Conservation (phyloP, 1,140 invertebrate genomes). For the Drosophila bocqueti region DNA sequence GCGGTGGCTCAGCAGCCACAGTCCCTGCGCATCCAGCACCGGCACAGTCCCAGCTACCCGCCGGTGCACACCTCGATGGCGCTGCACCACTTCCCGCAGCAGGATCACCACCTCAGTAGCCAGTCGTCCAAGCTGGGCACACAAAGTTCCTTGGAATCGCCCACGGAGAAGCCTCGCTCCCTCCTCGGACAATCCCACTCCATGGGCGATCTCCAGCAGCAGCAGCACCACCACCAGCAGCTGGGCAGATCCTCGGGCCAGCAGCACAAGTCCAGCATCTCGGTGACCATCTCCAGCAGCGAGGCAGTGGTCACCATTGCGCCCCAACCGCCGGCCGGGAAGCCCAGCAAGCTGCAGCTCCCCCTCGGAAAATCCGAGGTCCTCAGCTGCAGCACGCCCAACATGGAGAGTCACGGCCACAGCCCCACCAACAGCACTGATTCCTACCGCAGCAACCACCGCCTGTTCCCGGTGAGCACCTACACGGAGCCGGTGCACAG, state of each 20-base stretch:
- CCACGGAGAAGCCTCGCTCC: slow-evolving; percentile 34
- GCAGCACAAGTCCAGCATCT: slow-evolving; percentile 80
- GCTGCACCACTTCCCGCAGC: slow-evolving; percentile 60
- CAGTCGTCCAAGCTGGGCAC: slow-evolving; percentile 56
- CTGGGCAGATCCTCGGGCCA: slow-evolving; percentile 37
- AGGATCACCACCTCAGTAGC: slow-evolving; percentile 30
- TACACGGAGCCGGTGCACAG: slow-evolving; percentile 86
- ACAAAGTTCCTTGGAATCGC: slow-evolving; percentile 70
- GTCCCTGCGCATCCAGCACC: slow-evolving; percentile 61
- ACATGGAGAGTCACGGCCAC: slow-evolving; percentile 50
- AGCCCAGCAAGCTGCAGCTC: slow-evolving; percentile 60
- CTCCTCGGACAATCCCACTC: slow-evolving; percentile 62
- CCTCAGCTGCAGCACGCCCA: slow-evolving; percentile 68
- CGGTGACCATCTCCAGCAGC: slow-evolving; percentile 75
- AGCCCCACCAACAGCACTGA: slow-evolving; percentile 38
- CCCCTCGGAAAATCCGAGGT: slow-evolving; percentile 49
- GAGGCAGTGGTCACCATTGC: slow-evolving; percentile 65
- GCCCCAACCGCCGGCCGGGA: slow-evolving; percentile 66
- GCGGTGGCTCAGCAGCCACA: slow-evolving; percentile 60
- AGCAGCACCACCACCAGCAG: slow-evolving; percentile 52
- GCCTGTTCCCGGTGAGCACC: slow-evolving; percentile 87
- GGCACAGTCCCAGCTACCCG: slow-evolving; percentile 82
- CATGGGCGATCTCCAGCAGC: slow-evolving; percentile 69
- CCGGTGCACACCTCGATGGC: slow-evolving; percentile 72
- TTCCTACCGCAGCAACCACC: slow-evolving; percentile 84